phyloP scores from a whole-genome alignment of 37 sponge, comb jelly and placozoan species.

The Beroe forskalii region DNA sequence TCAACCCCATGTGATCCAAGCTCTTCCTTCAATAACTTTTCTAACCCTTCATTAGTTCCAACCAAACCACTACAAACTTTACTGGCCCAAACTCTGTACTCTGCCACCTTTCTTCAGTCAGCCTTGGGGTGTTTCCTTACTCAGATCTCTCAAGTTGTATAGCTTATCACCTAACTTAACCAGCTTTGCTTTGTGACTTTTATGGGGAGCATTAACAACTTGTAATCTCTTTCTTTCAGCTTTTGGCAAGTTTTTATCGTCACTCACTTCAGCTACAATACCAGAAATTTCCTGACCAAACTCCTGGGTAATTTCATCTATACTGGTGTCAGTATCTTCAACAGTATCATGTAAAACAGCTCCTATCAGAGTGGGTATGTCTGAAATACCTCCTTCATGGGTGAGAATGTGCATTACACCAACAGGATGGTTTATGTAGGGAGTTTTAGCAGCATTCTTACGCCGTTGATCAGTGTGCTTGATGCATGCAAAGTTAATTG shows the following conservation, averaged over 20 bases:
- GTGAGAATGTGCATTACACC: slow-evolving; percentile 84
- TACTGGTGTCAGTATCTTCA: slow-evolving; percentile 88
- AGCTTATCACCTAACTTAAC: slow-evolving; percentile 94
- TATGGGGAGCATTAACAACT: slow-evolving; percentile 83
- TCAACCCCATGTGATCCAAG: slow-evolving; percentile 50
- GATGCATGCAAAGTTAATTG: slow-evolving; percentile 83
- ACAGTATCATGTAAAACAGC: slow-evolving; percentile 96
- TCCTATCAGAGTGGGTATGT: slow-evolving; percentile 80
- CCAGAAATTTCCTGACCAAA: slow-evolving; percentile 71
- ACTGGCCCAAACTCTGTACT: slow-evolving; percentile 86
- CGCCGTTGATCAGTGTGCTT: slow-evolving; percentile 87
- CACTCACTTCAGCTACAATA: slow-evolving; percentile 83
- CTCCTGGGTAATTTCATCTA: slow-evolving; percentile 74
- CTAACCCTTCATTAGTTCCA: slow-evolving; percentile 81
- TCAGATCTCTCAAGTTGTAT: slow-evolving; percentile 90
- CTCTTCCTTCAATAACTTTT: slow-evolving; percentile 70
- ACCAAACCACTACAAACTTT: slow-evolving; percentile 73
- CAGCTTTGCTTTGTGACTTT: slow-evolving; percentile 80
- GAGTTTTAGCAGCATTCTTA: slow-evolving; percentile 78
- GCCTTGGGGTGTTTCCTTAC: slow-evolving; percentile 71
- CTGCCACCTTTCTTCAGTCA: slow-evolving; percentile 79
- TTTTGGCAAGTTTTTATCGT: slow-evolving; percentile 89
- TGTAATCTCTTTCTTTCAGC: slow-evolving; percentile 85
- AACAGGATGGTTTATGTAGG: slow-evolving; percentile 97
- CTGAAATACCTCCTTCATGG: slow-evolving; percentile 83